phyloP scores from a whole-genome alignment of 2,113 vertebrate species.

The Sinocyclocheilus grahami region DNA sequence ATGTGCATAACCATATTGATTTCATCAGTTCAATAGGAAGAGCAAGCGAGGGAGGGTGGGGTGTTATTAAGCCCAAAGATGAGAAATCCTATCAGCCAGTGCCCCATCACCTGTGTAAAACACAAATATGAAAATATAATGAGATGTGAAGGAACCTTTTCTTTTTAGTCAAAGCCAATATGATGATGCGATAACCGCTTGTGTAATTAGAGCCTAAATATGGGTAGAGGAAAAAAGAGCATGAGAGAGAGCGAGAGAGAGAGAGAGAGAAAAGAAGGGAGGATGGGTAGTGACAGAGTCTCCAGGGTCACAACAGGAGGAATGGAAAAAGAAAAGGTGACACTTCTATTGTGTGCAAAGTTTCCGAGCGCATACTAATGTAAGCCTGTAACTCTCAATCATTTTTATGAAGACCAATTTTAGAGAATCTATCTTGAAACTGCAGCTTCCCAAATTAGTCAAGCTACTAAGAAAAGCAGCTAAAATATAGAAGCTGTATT shows the following conservation, averaged over 20 bases:
- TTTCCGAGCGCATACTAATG: constrained; percentile 47
- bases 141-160: constrained; percentile 20
- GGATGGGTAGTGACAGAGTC: not conserved
- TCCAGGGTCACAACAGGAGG: constrained; percentile 24
- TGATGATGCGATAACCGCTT: constrained; percentile 42
- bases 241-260: not conserved
- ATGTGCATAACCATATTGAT: constrained; percentile 20
- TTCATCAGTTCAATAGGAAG: constrained; percentile 29
- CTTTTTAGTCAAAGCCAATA: constrained; percentile 45
- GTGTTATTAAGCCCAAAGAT: constrained; percentile 47
- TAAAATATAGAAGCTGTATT: not conserved
- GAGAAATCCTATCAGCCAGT: constrained; percentile 32
- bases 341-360: constrained; percentile 43
- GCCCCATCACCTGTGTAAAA: constrained; percentile 33
- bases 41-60: not conserved
- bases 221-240: not conserved
- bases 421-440: not conserved
- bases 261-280: not conserved
- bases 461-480: not conserved
- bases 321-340: constrained; percentile 25
- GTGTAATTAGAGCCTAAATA: constrained; percentile 46
- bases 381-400: not conserved
- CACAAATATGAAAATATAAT: constrained; percentile 34
- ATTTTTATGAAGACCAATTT: constrained; percentile 30
- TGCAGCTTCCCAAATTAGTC: not conserved